Base-by-base conservation (phyloP, 2,888 invertebrate genomes). In the Nasonovia ribisnigri region DNA sequence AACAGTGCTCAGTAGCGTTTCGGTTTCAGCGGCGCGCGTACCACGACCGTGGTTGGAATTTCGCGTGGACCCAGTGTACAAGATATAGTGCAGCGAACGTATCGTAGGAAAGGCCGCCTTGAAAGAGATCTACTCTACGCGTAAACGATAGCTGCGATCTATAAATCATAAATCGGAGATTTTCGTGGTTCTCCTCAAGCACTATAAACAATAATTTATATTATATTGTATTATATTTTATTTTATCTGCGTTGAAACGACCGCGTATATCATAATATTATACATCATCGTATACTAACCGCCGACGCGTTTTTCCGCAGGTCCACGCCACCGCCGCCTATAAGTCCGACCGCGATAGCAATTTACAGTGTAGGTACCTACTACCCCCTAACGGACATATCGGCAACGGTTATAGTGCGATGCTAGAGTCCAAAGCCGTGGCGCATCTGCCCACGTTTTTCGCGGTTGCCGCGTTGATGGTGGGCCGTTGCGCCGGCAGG, bases 1-100 rank as follows among this genome's bases (percentile, higher is more conserved):
- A 86, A 8, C 36, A 88, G 88, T 89, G 26, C 46, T 4, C 42
- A 89, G 89, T 89, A 60, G 46, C 67, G 90, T 90, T 90, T 67
- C 90, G 51, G 90, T 88, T 46, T 90, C n/a, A 26, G 67, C 20
- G 13, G 36, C 51, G 77, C 6, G 88, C 87, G 87, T 36, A 89
- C 88, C 5, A 16, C 36, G 42, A 29, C 26, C 46, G 11, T 20
- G 13, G 42, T 2, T 16, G 29, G 46, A 36, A 36, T 36, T 77
- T 77, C 77, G 77, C 20, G 77, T 20, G 77, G 20, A 77, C 77
- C 77, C 36, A 36, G 77, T 36, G 77, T 8, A 36, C 36, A 13
- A 36, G 0, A 5, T 67, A 54, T 54, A 20, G 54, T 54, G 54
- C 54, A 54, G 54, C 54, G 54, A 54, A 16, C 54, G 54, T 51